Conservation (phyloP, 2,797 vertebrate genomes). For the Acridotheres tristis region DNA sequence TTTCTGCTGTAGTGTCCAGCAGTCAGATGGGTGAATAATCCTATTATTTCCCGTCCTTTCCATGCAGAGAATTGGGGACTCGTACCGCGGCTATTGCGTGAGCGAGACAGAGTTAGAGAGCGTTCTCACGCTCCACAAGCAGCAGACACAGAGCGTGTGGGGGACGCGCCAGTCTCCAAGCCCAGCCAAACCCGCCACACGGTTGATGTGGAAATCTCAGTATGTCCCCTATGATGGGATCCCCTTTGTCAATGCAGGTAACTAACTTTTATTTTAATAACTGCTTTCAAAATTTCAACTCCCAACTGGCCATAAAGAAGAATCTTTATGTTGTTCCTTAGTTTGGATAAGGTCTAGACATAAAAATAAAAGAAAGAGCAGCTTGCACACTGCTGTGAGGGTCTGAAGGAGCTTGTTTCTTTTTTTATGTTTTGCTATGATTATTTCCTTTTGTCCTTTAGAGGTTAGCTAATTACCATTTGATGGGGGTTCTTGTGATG, state of each 20-base stretch:
- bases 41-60: conserved; percentile 64
- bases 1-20: neutral
- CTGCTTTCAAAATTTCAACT: conserved; percentile 14
- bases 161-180: conserved; percentile 86
- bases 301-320: neutral
- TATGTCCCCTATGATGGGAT: conserved; percentile 88
- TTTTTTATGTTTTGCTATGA: neutral
- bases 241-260: conserved; percentile 88
- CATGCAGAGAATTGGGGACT: conserved; percentile 86
- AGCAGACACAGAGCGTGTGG: conserved; percentile 84
- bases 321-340: neutral
- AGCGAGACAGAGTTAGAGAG: conserved; percentile 84
- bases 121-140: conserved; percentile 82
- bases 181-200: conserved; percentile 83
- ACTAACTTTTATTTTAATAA: conserved; percentile 49
- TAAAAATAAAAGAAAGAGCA: neutral
- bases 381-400: neutral
- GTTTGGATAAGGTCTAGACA: conserved; percentile 4
- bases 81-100: conserved; percentile 84
- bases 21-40: conserved; percentile 59
- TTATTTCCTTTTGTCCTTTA: neutral
- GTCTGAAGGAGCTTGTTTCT: neutral
- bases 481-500: neutral
- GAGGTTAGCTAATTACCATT: neutral
- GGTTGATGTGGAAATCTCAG: conserved; percentile 89